phyloP scores from a whole-genome alignment of 2,888 invertebrate species.

The Blastobasis lacticolella region DNA sequence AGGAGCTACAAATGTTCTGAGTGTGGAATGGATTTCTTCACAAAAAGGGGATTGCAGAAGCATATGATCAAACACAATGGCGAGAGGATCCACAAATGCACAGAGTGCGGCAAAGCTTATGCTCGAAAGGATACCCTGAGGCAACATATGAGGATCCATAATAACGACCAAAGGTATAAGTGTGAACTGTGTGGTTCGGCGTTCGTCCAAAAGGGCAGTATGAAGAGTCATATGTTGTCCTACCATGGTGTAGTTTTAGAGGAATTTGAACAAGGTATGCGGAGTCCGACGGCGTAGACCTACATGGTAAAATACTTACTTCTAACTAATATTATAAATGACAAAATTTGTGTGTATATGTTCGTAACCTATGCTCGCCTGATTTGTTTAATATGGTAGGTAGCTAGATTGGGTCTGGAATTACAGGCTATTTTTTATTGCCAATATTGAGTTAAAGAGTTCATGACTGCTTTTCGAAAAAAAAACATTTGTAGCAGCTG shows the following conservation, averaged over 20 bases:
- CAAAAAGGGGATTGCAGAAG: not conserved
- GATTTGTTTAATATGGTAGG: too few relatives aligned
- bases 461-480: too few relatives aligned
- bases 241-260: conserved; percentile 39
- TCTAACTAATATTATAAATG: not conserved
- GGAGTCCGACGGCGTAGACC: not conserved
- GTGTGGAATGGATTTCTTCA: not conserved
- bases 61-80: conserved; percentile 74
- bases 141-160: conserved; percentile 65
- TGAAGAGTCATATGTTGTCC: conserved; percentile 70
- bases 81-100: conserved; percentile 70
- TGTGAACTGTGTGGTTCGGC: conserved; percentile 70
- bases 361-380: too few relatives aligned
- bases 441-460: too few relatives aligned
- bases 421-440: too few relatives aligned
- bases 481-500: too few relatives aligned
- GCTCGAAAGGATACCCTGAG: conserved; percentile 69
- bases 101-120: conserved; percentile 72
- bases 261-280: not conserved
- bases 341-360: too few relatives aligned
- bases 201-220: conserved; percentile 72
- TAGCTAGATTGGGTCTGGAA: too few relatives aligned
- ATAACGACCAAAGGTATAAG: conserved; percentile 61
- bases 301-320: not conserved
- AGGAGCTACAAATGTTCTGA: not conserved